Evolutionary conservation across 2,797 vertebrate species (phyloP), one percentile per base, ranked within the genome.

Genomic region (Fringilla coelebs): DNA sequence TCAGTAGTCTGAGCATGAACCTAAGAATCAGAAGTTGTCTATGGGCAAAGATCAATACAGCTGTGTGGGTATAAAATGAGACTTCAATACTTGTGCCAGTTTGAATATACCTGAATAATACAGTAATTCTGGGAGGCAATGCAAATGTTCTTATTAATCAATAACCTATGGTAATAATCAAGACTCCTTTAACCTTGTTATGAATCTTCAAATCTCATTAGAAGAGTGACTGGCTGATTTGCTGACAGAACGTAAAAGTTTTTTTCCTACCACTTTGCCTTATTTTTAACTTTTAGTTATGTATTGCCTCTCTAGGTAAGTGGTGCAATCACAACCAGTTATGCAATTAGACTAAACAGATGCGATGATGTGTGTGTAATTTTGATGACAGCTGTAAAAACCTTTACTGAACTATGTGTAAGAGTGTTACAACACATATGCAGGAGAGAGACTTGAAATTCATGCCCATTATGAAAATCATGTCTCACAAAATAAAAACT

Each of bases 361-460:
- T 74, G 51, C 0, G 6, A 61, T 40, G 77, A 57, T 45, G 45
- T 49, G 74, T 32, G 28, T 65, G 43, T 71, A 90, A 89, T 92
- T 92, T 75, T 82, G 74, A 79, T 71, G 92, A 88, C 70, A 94
- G 85, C 72, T 71, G 70, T 91, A 61, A 90, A 92, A 89, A 61
- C 46, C 91, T 94, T 82, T 46, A 49, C 70, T 65, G 90, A 87
- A 81, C 41, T 74, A 67, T 0, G 13, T 60, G 51, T 54, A 65
- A 82, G 49, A 77, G 29, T 5, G 3, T 71, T 80, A 67, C 32
- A 60, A 31, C 40, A 67, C 20, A 43, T 67, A 62, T 28, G 55
- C 61, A 48, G 17, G 15, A 38, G 15, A 52, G 19, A 72, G 82
- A 63, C 24, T 80, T 65, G 66, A 80, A 91, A 94, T 71, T 93